phyloP scores from a whole-genome alignment of 2,797 vertebrate species.

The Phrynocephalus guinanensis region DNA sequence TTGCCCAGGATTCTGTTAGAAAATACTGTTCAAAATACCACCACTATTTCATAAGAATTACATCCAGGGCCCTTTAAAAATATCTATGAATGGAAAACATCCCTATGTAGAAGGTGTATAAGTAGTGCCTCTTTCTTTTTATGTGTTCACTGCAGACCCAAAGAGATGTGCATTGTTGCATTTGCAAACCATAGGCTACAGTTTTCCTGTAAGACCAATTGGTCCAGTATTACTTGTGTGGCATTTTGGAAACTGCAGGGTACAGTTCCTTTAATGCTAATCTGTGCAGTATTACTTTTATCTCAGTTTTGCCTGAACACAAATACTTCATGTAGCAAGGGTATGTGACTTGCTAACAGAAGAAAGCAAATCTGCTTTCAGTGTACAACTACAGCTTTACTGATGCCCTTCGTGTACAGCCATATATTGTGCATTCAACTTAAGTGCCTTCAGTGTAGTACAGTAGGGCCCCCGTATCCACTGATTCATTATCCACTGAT shows the following conservation, averaged over 20 bases:
- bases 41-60: conserved; percentile 20
- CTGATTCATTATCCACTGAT: no score
- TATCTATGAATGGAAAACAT: conserved; percentile 16
- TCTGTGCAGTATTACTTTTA: not conserved
- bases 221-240: not conserved
- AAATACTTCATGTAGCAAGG: not conserved
- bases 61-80: conserved; percentile 14
- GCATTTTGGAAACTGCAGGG: conserved; percentile 6
- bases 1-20: conserved; percentile 4
- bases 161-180: conserved; percentile 20
- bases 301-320: conserved; percentile 30
- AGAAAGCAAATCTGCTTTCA: conserved; percentile 38
- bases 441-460: conserved; percentile 41
- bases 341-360: conserved; percentile 45
- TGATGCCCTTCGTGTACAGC: conserved; percentile 33
- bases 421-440: conserved; percentile 33
- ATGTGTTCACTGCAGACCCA: not conserved
- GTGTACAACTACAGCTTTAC: not conserved
- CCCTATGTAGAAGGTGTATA: conserved; percentile 34
- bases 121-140: conserved; percentile 10
- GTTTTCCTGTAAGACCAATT: conserved; percentile 23
- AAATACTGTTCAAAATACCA: conserved; percentile 11
- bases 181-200: not conserved
- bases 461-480: no score
- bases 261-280: not conserved